These are phyloP conservation scores for Anser cygnoides DNA, from an alignment of 2,113 vertebrate species.

Conservation along the genomic window DNA sequence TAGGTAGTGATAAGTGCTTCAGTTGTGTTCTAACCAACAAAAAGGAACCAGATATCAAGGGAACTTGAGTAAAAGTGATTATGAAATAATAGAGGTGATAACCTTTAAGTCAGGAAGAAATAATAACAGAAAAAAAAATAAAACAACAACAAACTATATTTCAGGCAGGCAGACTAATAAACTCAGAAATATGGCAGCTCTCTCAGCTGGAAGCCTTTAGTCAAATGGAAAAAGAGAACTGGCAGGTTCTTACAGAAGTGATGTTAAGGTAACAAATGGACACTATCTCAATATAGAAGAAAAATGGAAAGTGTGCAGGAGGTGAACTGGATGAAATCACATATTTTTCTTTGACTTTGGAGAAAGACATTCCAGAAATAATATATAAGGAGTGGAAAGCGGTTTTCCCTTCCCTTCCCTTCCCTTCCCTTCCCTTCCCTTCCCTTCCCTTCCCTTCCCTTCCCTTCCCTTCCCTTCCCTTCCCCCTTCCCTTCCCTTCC, in stretches of 20 bases:
- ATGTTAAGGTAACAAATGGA: background rate
- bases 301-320: background rate
- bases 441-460: too few relatives aligned
- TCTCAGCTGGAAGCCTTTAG: background rate
- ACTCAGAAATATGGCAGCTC: background rate
- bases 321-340: background rate
- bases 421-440: too few relatives aligned
- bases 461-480: background rate
- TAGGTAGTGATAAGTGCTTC: background rate
- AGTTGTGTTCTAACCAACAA: background rate
- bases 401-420: background rate
- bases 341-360: background rate
- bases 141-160: background rate
- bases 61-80: background rate
- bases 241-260: background rate
- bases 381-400: background rate
- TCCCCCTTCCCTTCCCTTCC: background rate
- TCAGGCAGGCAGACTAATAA: background rate
- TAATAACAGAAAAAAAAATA: background rate
- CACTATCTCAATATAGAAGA: background rate
- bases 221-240: background rate
- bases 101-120: background rate
- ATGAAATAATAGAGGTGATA: background rate
- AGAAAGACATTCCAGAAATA: background rate
- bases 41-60: background rate